Base-by-base conservation (phyloP, 2,888 invertebrate species). In the Pocota personata region DNA sequence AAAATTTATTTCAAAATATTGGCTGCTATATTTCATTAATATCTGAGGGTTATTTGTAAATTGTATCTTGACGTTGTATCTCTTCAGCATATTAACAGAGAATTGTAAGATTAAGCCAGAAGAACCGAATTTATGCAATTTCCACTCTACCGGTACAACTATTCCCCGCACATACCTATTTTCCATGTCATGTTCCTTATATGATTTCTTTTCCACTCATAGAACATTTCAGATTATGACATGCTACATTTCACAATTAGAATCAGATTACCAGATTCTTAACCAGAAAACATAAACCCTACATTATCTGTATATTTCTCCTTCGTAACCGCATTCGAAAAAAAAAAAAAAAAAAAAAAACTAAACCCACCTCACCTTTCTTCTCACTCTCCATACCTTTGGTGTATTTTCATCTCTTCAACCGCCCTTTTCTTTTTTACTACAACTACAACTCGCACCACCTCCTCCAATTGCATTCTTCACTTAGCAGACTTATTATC, bases 401-500 rank as follows among this genome's bases (percentile, higher is more conserved):
- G 43, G 30, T 58, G 40, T 67, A 67, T 77, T 77, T 69, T 52
- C 69, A 69, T 77, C 82, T 77, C 66, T 77, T 72, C 60, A 48
- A 72, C 37, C 72, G 76, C 76, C 84, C 79, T 80, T 80, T 75
- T 69, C 48, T 30, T 50, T 30, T 6, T 40, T 30, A 10, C 16
- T 24, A 40, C 40, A 32, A 57, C 55, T 27, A 12, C 24, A 35
- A 37, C 60, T 73, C n/a, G 37, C 43, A 77, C 58, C 67, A 66
- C 83, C 83, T 55, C 80, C 76, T 86, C 75, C 76, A 86, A 86
- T 82, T 86, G 86, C 76, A 82, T 86, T 86, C 76, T 66, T 76
- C 76, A 86, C 86, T 86, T 67, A 86, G 82, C 76, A 86, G 86
- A 86, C 86, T 86, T 86, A 82, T 86, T 86, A 86, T 86, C 86